phyloP scores from a whole-genome alignment of 2,797 vertebrate species.

The Corythornis leucogaster region DNA sequence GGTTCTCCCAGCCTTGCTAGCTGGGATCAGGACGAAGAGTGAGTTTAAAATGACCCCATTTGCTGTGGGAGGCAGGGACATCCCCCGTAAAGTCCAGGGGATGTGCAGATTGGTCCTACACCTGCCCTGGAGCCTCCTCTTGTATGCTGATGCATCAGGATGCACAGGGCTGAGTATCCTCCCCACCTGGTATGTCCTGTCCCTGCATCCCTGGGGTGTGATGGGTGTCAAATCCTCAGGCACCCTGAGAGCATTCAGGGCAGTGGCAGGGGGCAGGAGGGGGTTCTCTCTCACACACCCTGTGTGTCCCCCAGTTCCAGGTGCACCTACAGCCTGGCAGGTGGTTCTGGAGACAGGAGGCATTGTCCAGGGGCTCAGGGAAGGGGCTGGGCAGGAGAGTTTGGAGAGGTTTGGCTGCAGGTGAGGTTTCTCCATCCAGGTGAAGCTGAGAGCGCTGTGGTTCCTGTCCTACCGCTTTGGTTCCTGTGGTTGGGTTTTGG shows the following conservation, averaged over 20 bases:
- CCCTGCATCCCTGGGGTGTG: background rate
- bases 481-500: fast-evolving
- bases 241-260: background rate
- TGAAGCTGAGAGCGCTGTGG: background rate
- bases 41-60: background rate
- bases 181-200: fast-evolving
- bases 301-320: fast-evolving
- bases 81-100: background rate
- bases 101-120: background rate
- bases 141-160: background rate
- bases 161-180: background rate
- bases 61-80: background rate
- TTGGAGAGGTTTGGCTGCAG: background rate
- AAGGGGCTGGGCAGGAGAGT: background rate
- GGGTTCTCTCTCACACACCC: background rate
- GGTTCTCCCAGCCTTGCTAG: fast-evolving
- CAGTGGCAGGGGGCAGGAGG: background rate
- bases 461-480: background rate
- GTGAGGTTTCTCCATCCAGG: background rate
- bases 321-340: background rate
- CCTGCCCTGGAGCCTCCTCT: background rate
- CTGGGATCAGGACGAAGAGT: background rate
- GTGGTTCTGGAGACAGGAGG: background rate
- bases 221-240: fast-evolving
- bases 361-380: fast-evolving